A percentile compares a stretch with the other conserved stretches of the same genome.
These are phyloP conservation scores for Dipus sagitta DNA, from an alignment of 2,797 vertebrate genomes.

Conservation along the genomic window DNA sequence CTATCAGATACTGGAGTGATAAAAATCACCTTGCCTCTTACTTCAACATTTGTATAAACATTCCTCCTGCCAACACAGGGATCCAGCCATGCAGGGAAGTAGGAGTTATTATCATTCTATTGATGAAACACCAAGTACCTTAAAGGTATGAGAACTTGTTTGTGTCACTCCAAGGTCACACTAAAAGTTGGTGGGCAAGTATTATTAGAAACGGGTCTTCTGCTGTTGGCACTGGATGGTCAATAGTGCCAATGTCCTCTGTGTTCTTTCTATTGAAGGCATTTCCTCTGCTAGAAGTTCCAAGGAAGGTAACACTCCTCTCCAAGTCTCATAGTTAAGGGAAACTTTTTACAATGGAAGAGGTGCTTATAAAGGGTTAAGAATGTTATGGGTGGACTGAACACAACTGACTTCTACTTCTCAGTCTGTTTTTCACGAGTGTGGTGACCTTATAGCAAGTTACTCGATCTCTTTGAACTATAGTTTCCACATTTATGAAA, in stretches of 20 bases:
- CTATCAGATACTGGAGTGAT: background rate
- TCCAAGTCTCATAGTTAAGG: background rate
- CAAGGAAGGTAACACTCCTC: background rate
- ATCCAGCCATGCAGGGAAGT: background rate
- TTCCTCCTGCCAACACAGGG: background rate
- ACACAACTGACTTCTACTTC: background rate
- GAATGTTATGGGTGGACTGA: background rate
- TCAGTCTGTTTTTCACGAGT: background rate
- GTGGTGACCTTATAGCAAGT: background rate
- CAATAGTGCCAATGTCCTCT: background rate
- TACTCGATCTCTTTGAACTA: background rate
- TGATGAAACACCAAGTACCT: background rate
- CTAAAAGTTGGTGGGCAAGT: background rate
- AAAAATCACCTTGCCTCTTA: background rate
- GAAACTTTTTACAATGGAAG: background rate
- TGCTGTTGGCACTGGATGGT: background rate
- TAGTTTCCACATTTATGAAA: background rate
- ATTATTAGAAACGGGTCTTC: background rate
- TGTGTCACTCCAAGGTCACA: background rate
- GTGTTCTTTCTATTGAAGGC: background rate
- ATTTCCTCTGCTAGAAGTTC: slow-evolving; percentile 9
- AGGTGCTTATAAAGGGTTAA: background rate
- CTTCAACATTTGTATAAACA: slow-evolving; percentile 2
- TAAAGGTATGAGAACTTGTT: background rate
- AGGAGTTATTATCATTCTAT: background rate